These are phyloP conservation scores for Tapirus indicus DNA, from an alignment of 2,797 vertebrate species.

Conservation along the genomic window DNA sequence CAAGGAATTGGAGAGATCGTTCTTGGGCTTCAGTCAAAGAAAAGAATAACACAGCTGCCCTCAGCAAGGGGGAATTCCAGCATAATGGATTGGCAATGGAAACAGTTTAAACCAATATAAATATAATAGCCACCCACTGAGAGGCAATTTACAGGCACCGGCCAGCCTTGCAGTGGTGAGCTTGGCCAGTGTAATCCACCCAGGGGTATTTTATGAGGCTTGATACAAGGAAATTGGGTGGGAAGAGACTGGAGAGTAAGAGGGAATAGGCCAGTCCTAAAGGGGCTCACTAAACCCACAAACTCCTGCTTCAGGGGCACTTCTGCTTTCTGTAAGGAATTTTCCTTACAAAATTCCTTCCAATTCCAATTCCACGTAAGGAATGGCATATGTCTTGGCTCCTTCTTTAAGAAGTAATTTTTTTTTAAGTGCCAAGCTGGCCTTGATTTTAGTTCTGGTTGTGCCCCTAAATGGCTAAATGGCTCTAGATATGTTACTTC, in stretches of 20 bases:
- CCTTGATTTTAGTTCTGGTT: not conserved
- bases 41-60: constrained; percentile 85
- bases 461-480: not conserved
- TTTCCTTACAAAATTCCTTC: no score
- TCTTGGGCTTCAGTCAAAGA: constrained; percentile 78
- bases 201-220: constrained; percentile 57
- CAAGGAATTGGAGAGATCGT: constrained; percentile 68
- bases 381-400: not conserved
- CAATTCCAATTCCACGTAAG: not conserved
- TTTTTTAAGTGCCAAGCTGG: not conserved
- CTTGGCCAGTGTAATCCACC: constrained; percentile 21
- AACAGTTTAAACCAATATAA: constrained; percentile 82
- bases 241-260: not conserved
- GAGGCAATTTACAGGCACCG: constrained; percentile 69
- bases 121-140: constrained; percentile 82
- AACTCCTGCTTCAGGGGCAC: not conserved
- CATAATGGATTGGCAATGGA: constrained; percentile 80
- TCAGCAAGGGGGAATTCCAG: constrained; percentile 83
- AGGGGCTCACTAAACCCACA: not conserved
- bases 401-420: not conserved
- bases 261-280: not conserved
- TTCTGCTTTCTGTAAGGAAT: not conserved
- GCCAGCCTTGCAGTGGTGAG: not conserved
- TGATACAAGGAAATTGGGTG: not conserved
- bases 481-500: not conserved